A percentile compares a stretch with the other conserved stretches of the same genome.
phyloP scores from a whole-genome alignment of 37 sponge, comb jelly and placozoan species.

The Ephydatia muelleri region DNA sequence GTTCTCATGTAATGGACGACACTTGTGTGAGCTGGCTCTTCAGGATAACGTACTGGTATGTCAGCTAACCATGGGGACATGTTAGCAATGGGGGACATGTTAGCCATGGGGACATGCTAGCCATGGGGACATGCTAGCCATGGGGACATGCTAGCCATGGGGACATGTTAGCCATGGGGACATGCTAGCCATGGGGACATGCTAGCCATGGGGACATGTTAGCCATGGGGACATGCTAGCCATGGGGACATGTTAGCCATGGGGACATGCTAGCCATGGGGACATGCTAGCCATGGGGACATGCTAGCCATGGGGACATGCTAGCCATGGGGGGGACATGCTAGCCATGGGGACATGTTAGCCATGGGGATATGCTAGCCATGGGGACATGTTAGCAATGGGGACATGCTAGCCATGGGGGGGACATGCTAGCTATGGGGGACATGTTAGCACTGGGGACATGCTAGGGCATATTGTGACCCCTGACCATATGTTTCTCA shows the following conservation, averaged over 20 bases:
- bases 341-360: too few relatives aligned
- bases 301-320: too few relatives aligned
- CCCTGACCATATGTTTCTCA: background rate
- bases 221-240: too few relatives aligned
- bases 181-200: background rate
- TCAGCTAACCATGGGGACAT: constrained; percentile 3
- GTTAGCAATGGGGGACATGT: background rate
- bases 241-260: too few relatives aligned
- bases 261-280: too few relatives aligned
- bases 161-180: background rate
- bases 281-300: too few relatives aligned
- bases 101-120: background rate
- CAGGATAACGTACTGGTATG: constrained; percentile 58
- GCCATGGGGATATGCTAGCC: too few relatives aligned
- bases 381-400: too few relatives aligned
- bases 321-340: too few relatives aligned
- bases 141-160: background rate
- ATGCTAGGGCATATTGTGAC: background rate
- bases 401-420: too few relatives aligned
- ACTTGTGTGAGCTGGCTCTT: constrained; percentile 35
- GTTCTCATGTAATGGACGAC: constrained; percentile 75
- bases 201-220: too few relatives aligned
- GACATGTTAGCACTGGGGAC: background rate
- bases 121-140: background rate
- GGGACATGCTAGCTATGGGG: background rate